A percentile compares a stretch with the other conserved stretches of the same genome.
These are phyloP conservation scores for Puffinus mauretanicus DNA, from an alignment of 2,113 vertebrate genomes.

Conservation along the genomic window DNA sequence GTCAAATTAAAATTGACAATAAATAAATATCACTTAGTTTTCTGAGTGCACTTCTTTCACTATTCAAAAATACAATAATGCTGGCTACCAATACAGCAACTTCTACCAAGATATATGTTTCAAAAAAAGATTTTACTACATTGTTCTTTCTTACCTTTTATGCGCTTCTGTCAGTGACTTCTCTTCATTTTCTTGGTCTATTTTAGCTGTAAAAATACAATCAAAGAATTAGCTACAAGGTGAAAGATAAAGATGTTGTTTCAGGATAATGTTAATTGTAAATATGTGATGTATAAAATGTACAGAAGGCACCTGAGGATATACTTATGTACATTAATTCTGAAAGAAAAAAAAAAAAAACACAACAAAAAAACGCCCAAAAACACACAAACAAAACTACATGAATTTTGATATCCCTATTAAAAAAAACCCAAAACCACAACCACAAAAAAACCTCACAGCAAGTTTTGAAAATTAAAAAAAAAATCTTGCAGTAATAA, in stretches of 20 bases:
- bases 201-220: slow-evolving; percentile 82
- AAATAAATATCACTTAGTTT: not conserved
- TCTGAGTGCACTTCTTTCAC: not conserved
- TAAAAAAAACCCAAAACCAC: not conserved
- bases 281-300: not conserved
- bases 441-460: not conserved
- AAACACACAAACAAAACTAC: not conserved
- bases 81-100: not conserved
- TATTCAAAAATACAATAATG: not conserved
- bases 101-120: not conserved
- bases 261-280: not conserved
- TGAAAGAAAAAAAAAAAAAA: not conserved
- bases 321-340: not conserved
- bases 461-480: not conserved
- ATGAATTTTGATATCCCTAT: not conserved
- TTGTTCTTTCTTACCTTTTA: slow-evolving; percentile 81
- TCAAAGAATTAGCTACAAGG: not conserved
- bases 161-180: slow-evolving; percentile 83
- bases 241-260: not conserved
- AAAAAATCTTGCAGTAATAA: not conserved
- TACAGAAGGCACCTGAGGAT: not conserved
- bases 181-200: slow-evolving; percentile 89
- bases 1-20: not conserved
- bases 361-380: not conserved
- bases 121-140: not conserved